Percentiles rank a stretch among this genome's conserved stretches.
These are phyloP conservation scores for Leptinotarsa rubiginosa DNA, from an alignment of 2,888 invertebrate species.

Conservation along the genomic window DNA sequence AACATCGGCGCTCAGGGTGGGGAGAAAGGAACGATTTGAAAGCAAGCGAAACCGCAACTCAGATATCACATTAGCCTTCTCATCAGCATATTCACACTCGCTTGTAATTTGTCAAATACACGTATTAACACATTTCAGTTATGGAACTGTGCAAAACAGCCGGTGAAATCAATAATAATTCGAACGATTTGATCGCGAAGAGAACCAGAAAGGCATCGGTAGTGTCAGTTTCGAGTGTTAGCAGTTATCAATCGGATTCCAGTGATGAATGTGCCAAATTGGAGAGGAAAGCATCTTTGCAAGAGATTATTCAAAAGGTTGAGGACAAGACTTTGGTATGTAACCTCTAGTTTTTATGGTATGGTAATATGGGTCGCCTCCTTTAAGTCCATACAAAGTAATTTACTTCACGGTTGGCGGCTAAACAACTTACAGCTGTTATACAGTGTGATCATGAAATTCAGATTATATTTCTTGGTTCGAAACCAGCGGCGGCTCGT, in stretches of 20 bases:
- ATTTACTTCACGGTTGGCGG: neutral
- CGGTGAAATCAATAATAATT: conserved; percentile 9
- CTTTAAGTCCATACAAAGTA: neutral
- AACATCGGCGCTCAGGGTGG: neutral
- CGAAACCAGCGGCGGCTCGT: too few relatives aligned
- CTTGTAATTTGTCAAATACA: neutral
- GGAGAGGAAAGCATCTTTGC: conserved; percentile 38
- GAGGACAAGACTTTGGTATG: conserved; percentile 43
- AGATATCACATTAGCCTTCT: conserved; percentile 6
- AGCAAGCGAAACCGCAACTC: conserved; percentile 11
- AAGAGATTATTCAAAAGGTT: conserved; percentile 40
- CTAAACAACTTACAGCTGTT: too few relatives aligned
- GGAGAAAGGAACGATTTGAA: conserved; percentile 1
- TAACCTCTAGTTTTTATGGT: neutral
- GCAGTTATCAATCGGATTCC: conserved; percentile 54
- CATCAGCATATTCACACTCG: neutral
- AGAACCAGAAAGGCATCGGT: conserved; percentile 44
- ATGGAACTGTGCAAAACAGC: conserved; percentile 23
- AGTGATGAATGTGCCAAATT: conserved; percentile 51
- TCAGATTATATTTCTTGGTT: too few relatives aligned
- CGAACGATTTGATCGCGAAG: conserved; percentile 5
- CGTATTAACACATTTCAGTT: neutral
- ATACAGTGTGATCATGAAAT: too few relatives aligned
- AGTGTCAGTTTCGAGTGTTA: conserved; percentile 55
- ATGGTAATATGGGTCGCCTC: neutral